A percentile compares a stretch with the other conserved stretches of the same genome.
phyloP scores from a whole-genome alignment of 2,888 invertebrate species.

The Panzeria rudis region DNA sequence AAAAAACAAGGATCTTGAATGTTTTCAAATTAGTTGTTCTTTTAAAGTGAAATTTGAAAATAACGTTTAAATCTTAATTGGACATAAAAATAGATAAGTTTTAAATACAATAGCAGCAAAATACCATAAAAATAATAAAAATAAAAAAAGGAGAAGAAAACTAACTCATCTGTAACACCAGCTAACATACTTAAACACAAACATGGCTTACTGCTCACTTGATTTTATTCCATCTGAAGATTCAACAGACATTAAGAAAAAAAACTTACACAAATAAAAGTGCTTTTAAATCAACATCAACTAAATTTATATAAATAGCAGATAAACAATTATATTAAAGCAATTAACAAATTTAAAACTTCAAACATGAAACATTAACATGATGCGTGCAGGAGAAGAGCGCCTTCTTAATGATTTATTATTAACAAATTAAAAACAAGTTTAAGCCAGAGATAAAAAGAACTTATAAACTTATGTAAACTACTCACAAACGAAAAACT shows the following conservation, averaged over 20 bases:
- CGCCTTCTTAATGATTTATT: slow-evolving; percentile 59
- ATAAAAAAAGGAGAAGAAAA: neutral
- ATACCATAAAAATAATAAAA: neutral
- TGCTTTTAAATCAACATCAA: slow-evolving; percentile 52
- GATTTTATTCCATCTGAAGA: slow-evolving; percentile 2
- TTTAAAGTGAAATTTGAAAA: slow-evolving; percentile 7
- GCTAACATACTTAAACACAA: slow-evolving; percentile 3
- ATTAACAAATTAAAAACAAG: slow-evolving; percentile 28
- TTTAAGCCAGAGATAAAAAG: slow-evolving; percentile 26
- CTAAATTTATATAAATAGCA: slow-evolving; percentile 38
- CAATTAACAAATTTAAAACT: slow-evolving; percentile 41
- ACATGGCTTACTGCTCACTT: neutral
- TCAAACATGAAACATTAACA: neutral
- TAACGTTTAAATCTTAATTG: slow-evolving; percentile 47
- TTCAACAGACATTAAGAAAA: slow-evolving; percentile 8
- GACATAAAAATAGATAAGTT: neutral
- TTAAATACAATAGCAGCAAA: neutral
- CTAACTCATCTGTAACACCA: neutral
- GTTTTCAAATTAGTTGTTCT: slow-evolving; percentile 17
- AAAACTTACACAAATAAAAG: slow-evolving; percentile 20
- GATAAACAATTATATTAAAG: slow-evolving; percentile 43
- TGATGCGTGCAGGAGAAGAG: slow-evolving; percentile 20
- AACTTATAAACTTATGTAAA: slow-evolving; percentile 23
- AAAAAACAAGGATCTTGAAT: slow-evolving; percentile 35
- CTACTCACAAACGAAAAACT: slow-evolving; percentile 44